Evolutionary conservation across 2,888 invertebrate genomes (phyloP).

Genomic region (Drosophila rellima): DNA sequence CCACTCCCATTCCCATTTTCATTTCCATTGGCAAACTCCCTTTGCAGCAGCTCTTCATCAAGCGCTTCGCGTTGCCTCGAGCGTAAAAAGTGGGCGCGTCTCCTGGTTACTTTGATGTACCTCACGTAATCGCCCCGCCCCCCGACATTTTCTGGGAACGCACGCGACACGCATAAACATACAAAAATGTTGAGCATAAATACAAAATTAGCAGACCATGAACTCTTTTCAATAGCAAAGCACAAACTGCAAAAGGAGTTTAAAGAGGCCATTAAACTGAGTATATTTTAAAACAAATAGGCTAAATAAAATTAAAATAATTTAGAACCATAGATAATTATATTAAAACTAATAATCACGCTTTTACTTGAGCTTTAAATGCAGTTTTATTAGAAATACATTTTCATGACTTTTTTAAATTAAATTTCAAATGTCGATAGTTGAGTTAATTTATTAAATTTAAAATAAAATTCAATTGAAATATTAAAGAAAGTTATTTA

Average conservation of each 20-base stretch:
- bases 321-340: background rate
- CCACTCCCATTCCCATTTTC: background rate
- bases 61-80: conserved; percentile 49
- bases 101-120: conserved; percentile 75
- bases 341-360: background rate
- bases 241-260: conserved; percentile 11
- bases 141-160: conserved; percentile 2
- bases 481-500: background rate
- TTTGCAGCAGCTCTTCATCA: conserved; percentile 40
- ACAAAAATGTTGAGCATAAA: conserved; percentile 49
- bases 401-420: no score
- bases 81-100: conserved; percentile 63
- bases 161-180: conserved; percentile 54
- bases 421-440: background rate
- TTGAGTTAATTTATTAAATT: background rate
- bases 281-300: background rate
- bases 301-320: conserved; percentile 23
- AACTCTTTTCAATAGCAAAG: conserved; percentile 48
- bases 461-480: background rate
- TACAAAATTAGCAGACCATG: conserved; percentile 55
- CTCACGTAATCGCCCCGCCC: conserved; percentile 59
- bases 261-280: background rate
- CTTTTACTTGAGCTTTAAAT: background rate
- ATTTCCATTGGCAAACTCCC: conserved; percentile 14
- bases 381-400: background rate